These are phyloP conservation scores for Synanthedon tipuliformis DNA, from an alignment of 2,888 invertebrate genomes.

Conservation along the genomic window DNA sequence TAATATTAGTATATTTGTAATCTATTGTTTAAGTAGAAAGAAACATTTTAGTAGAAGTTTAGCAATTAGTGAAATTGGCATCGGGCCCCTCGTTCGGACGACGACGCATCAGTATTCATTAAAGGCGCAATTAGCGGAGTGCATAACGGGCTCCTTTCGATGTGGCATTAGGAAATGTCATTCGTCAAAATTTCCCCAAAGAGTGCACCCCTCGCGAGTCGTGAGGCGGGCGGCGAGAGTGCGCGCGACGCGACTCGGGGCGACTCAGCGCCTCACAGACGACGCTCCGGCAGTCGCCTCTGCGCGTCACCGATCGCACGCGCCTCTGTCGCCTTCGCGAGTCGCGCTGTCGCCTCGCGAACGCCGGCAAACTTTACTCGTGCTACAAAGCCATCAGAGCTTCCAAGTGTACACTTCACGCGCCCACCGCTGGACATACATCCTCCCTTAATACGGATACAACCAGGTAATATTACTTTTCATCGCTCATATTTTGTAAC, in stretches of 20 bases:
- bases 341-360: neutral
- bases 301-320: neutral
- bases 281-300: neutral
- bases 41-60: slow-evolving; percentile 12
- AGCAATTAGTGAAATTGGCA: slow-evolving; percentile 30
- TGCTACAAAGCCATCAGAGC: neutral
- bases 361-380: neutral
- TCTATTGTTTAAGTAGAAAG: too few relatives aligned
- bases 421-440: too few relatives aligned
- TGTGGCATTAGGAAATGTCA: slow-evolving; percentile 50
- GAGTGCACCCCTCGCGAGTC: slow-evolving; percentile 13
- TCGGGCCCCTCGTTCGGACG: slow-evolving; percentile 9
- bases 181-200: slow-evolving; percentile 57
- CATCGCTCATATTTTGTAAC: too few relatives aligned
- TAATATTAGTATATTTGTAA: too few relatives aligned
- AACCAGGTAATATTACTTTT: too few relatives aligned
- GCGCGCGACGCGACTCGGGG: slow-evolving; percentile 9
- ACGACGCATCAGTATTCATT: slow-evolving; percentile 36
- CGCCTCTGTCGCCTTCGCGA: neutral
- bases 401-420: too few relatives aligned
- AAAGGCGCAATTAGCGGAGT: slow-evolving; percentile 54
- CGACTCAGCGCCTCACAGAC: slow-evolving; percentile 3
- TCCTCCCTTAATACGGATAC: too few relatives aligned
- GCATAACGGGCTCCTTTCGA: slow-evolving; percentile 29
- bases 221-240: slow-evolving; percentile 4